phyloP scores from a whole-genome alignment of 2,888 invertebrate species.

The Apomyelois bistriatella region DNA sequence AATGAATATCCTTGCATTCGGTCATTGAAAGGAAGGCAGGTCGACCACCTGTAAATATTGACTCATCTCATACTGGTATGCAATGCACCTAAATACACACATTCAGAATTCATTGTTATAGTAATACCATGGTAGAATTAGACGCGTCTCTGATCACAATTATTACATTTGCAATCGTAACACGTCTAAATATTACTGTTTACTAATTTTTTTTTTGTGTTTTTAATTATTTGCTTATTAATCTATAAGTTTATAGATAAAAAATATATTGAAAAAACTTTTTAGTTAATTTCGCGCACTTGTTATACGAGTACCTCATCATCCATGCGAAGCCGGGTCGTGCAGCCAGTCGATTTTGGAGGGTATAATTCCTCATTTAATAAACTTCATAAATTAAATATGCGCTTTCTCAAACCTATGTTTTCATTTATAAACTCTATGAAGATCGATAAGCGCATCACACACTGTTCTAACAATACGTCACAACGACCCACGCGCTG shows the following conservation, averaged over 20 bases:
- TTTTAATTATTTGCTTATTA: neutral
- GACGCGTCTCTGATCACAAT: neutral
- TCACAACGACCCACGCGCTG: constrained; percentile 43
- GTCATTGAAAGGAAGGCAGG: constrained; percentile 46
- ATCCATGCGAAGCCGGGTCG: too few relatives aligned
- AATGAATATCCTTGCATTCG: constrained; percentile 25
- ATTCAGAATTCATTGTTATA: constrained; percentile 36
- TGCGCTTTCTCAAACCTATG: neutral
- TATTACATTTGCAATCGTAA: neutral
- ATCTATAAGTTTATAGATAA: too few relatives aligned
- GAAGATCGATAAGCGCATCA: constrained; percentile 30
- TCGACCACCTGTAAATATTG: constrained; percentile 70
- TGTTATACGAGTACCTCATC: too few relatives aligned
- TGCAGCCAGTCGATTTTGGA: too few relatives aligned
- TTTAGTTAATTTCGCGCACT: too few relatives aligned
- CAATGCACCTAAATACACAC: constrained; percentile 56
- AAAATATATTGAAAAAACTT: too few relatives aligned
- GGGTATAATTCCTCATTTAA: too few relatives aligned
- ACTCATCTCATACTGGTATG: constrained; percentile 59
- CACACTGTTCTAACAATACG: constrained; percentile 30
- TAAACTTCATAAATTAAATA: neutral
- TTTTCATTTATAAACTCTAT: neutral
- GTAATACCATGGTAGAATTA: neutral
- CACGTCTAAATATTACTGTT: neutral
- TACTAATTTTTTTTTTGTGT: too few relatives aligned